Conservation (phyloP, 1,140 invertebrate species). For the Potamilus streckersoni region DNA sequence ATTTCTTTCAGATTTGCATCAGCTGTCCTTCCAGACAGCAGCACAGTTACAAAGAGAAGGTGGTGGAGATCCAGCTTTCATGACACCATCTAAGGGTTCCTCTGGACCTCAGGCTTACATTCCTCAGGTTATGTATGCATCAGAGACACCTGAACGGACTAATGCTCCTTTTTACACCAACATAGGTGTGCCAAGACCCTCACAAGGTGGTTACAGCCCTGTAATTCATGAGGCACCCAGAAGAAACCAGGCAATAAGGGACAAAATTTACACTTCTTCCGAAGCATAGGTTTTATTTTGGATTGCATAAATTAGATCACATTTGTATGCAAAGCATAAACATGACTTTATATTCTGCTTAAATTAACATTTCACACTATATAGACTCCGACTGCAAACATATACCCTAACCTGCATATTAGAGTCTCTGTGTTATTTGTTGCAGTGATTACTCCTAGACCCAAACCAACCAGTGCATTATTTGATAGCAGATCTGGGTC, state of each 20-base stretch:
- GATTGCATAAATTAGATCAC: no score
- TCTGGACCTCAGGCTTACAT: slow-evolving; percentile 14
- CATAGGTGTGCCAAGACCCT: neutral
- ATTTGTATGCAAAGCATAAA: no score
- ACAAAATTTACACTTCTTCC: slow-evolving; percentile 4
- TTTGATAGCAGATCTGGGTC: no score
- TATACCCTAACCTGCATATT: no score
- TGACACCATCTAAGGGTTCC: slow-evolving; percentile 16
- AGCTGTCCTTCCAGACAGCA: slow-evolving; percentile 26
- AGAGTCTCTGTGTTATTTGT: no score
- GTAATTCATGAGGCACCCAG: slow-evolving; percentile 26
- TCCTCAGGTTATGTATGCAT: slow-evolving; percentile 19
- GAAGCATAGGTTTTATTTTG: no score
- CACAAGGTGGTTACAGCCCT: neutral
- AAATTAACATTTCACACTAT: no score
- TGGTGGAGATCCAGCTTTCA: slow-evolving; percentile 24
- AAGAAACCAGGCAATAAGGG: slow-evolving; percentile 12
- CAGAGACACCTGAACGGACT: slow-evolving; percentile 18
- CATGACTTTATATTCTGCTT: no score
- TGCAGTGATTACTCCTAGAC: no score
- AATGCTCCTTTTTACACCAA: slow-evolving; percentile 21
- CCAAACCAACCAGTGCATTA: no score
- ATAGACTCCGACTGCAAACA: no score
- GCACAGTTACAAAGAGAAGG: slow-evolving; percentile 17
- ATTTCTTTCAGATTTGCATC: slow-evolving; percentile 18